Evolutionary conservation across 1,140 invertebrate species (phyloP).

Genomic region (Dinothrombium tinctorium): DNA sequence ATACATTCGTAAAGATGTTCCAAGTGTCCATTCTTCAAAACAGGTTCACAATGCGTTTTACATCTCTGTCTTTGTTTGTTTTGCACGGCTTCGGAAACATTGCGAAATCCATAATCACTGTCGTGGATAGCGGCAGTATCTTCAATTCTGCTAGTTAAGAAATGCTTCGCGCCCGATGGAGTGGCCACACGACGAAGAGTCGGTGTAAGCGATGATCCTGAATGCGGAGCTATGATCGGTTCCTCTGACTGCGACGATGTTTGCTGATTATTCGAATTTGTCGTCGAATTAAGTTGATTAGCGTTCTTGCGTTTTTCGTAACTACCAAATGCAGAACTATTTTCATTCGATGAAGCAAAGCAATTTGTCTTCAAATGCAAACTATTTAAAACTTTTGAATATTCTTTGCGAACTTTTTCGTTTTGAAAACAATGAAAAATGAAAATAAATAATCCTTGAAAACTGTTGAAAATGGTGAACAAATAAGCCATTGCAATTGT

Average conservation of each 20-base stretch:
- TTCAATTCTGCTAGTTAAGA: not conserved
- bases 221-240: not conserved
- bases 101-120: not conserved
- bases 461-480: not conserved
- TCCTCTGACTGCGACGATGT: too few relatives aligned
- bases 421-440: not conserved
- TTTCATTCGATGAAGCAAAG: too few relatives aligned
- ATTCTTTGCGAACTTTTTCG: not conserved
- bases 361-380: too few relatives aligned
- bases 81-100: too few relatives aligned
- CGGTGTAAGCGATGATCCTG: not conserved
- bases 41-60: too few relatives aligned
- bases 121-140: not conserved
- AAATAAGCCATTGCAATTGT: not conserved
- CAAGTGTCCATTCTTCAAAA: conserved; percentile 1
- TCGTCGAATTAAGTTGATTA: too few relatives aligned
- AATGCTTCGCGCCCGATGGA: too few relatives aligned
- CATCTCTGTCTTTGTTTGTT: too few relatives aligned
- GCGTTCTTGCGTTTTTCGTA: too few relatives aligned
- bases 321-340: too few relatives aligned
- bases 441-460: not conserved
- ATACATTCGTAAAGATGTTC: conserved; percentile 13
- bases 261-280: too few relatives aligned
- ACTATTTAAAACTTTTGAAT: too few relatives aligned
- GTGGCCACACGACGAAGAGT: not conserved